phyloP scores from a whole-genome alignment of 2,888 invertebrate genomes.

The Alcis repandata region DNA sequence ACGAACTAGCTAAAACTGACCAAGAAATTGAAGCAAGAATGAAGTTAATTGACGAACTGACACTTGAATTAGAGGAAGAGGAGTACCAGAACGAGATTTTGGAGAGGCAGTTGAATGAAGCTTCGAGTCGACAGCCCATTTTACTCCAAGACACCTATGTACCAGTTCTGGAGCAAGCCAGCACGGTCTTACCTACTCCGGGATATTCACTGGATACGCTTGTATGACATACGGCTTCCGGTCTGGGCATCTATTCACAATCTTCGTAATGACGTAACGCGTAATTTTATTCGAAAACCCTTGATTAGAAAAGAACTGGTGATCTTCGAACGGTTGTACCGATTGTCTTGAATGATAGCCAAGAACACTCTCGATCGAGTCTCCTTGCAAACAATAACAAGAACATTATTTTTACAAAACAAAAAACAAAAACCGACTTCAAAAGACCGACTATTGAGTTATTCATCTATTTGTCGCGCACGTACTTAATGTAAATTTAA shows the following conservation, averaged over 20 bases:
- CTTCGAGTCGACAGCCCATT: constrained; percentile 80
- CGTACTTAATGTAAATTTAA: too few relatives aligned
- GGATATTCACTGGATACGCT: constrained; percentile 79
- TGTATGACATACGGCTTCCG: constrained; percentile 73
- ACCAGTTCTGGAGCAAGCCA: constrained; percentile 76
- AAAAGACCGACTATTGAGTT: too few relatives aligned
- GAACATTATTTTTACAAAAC: too few relatives aligned
- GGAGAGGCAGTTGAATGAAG: constrained; percentile 79
- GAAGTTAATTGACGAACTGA: constrained; percentile 84
- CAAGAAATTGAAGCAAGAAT: constrained; percentile 84
- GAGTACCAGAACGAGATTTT: constrained; percentile 81
- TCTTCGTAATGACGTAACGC: too few relatives aligned
- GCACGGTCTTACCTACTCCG: constrained; percentile 51
- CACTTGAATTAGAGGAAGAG: constrained; percentile 83
- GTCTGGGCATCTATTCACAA: background rate
- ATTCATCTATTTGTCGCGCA: too few relatives aligned
- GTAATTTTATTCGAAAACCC: too few relatives aligned
- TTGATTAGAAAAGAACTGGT: too few relatives aligned
- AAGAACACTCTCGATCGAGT: too few relatives aligned
- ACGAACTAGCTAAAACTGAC: constrained; percentile 81
- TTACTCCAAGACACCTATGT: constrained; percentile 79
- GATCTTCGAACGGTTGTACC: too few relatives aligned
- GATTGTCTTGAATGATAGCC: too few relatives aligned
- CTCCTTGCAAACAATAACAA: too few relatives aligned
- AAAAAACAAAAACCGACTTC: too few relatives aligned